phyloP scores from a whole-genome alignment of 37 sponge, comb jelly and placozoan species.

The Beroe forskalii region DNA sequence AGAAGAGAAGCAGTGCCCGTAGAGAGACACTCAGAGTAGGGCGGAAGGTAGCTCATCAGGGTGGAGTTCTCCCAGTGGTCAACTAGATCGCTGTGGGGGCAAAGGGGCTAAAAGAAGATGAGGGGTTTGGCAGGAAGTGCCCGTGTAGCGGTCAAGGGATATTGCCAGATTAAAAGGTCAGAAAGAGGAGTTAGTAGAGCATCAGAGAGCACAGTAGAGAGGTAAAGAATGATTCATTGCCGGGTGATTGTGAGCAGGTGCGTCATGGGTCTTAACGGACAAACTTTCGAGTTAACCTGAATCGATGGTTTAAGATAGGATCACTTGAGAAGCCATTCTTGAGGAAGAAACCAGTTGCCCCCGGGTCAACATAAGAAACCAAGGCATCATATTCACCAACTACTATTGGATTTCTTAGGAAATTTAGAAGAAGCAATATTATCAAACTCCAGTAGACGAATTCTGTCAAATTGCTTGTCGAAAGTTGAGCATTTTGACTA shows the following conservation, averaged over 20 bases:
- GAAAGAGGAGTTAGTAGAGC: too few species aligned
- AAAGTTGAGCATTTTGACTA: not conserved
- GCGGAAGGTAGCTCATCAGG: conserved; percentile 81
- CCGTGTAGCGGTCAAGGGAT: too few species aligned
- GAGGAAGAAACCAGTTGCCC: conserved; percentile 76
- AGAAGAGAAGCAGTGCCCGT: conserved; percentile 32
- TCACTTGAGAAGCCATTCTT: conserved; percentile 78
- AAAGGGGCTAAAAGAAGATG: not conserved
- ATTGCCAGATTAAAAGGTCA: too few species aligned
- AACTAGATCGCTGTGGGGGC: conserved; percentile 65
- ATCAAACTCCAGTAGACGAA: too few species aligned
- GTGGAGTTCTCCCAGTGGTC: conserved; percentile 87
- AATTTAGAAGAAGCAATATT: conserved; percentile 60
- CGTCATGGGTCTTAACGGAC: too few species aligned
- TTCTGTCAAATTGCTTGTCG: not conserved
- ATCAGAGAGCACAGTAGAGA: too few species aligned
- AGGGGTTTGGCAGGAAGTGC: too few species aligned
- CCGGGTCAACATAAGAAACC: conserved; percentile 78
- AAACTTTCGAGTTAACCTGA: too few species aligned
- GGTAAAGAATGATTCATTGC: too few species aligned
- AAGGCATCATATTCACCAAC: conserved; percentile 75
- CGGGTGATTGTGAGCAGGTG: too few species aligned
- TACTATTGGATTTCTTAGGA: conserved; percentile 72
- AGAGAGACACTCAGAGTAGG: conserved; percentile 25
- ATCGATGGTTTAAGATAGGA: conserved; percentile 71